These are phyloP conservation scores for Pomacea maculata DNA, from an alignment of 1,140 invertebrate species.

Conservation along the genomic window DNA sequence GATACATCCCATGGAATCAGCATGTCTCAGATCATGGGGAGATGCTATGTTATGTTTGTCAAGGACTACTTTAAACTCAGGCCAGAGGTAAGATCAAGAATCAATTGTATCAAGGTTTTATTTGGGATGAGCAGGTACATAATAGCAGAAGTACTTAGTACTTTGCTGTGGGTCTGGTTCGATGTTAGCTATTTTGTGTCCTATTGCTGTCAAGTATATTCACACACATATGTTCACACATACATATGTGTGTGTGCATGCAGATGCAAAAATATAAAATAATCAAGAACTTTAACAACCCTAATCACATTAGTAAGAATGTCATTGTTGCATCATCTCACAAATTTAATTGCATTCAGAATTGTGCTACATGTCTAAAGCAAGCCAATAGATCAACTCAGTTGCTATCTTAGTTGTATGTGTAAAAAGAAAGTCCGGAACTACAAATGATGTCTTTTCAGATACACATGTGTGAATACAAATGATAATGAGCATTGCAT, in stretches of 20 bases:
- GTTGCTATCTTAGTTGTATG: too few species aligned
- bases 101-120: neutral
- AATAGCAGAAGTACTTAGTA: neutral
- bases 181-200: neutral
- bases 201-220: neutral
- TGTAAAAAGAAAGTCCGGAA: too few species aligned
- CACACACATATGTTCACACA: neutral
- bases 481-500: too few species aligned
- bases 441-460: too few species aligned
- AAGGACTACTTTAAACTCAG: conserved; percentile 93
- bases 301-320: neutral
- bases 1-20: conserved; percentile 85
- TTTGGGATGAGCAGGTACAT: neutral
- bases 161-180: neutral
- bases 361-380: too few species aligned
- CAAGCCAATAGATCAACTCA: too few species aligned
- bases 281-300: neutral
- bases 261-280: neutral
- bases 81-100: conserved; percentile 72
- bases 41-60: conserved; percentile 93
- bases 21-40: conserved; percentile 87
- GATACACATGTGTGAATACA: too few species aligned
- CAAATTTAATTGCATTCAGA: too few species aligned
- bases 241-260: neutral
- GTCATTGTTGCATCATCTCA: neutral